Conservation (phyloP, 2,113 vertebrate species). For the Urocynchramus pylzowi region DNA sequence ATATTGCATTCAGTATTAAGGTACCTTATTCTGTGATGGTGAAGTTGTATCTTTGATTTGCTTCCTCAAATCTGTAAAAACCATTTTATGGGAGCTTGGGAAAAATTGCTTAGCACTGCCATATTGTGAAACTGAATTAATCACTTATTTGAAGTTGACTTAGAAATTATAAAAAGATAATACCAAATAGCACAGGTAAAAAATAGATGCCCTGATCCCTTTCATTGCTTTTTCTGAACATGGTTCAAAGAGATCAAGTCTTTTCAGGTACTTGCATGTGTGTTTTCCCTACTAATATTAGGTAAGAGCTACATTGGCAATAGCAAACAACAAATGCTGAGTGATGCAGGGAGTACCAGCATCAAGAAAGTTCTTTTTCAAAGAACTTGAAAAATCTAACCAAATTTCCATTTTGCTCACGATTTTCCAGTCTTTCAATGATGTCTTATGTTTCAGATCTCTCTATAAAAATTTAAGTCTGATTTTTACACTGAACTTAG, state of each 20-base stretch:
- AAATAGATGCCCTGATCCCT: not conserved
- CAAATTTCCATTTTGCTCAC: not conserved
- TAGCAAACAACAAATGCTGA: not conserved
- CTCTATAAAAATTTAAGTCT: not conserved
- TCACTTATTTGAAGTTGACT: not conserved
- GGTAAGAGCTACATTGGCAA: no score
- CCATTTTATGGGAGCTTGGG: not conserved
- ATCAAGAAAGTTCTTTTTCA: no score
- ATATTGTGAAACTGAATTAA: not conserved
- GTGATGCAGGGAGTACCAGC: not conserved
- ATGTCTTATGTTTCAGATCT: not conserved
- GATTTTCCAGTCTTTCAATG: not conserved
- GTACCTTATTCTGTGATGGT: not conserved
- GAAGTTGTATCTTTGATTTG: not conserved
- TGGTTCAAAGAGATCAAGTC: not conserved
- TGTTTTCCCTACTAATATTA: not conserved
- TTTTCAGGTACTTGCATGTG: fast-evolving
- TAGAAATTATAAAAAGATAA: not conserved
- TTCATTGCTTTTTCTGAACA: not conserved
- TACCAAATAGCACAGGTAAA: fast-evolving
- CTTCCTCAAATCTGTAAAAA: not conserved
- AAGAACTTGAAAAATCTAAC: not conserved
- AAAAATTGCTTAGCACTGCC: not conserved
- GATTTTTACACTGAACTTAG: not conserved
- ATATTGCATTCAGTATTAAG: not conserved